Conservation (phyloP, 2,888 invertebrate genomes). For the Entomobrya multifasciata region DNA sequence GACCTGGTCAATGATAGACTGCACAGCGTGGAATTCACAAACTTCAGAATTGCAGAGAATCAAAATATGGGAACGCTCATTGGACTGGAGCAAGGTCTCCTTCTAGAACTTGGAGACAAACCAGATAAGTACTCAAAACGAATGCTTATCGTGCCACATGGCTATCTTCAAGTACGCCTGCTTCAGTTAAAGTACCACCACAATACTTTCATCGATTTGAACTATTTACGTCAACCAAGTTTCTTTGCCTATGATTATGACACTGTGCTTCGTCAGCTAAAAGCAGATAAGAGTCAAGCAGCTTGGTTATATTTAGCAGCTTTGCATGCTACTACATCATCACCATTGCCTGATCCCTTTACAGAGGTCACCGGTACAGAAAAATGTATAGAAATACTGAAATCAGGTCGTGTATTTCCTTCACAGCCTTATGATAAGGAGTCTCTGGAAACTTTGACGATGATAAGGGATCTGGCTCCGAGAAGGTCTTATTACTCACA, state of each 20-base stretch:
- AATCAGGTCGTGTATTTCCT: no score
- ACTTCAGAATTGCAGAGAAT: slow-evolving; percentile 3
- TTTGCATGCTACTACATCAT: slow-evolving; percentile 66
- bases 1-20: background rate
- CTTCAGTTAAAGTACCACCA: slow-evolving; percentile 4
- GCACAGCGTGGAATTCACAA: slow-evolving; percentile 37
- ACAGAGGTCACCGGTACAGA: no score
- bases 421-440: no score
- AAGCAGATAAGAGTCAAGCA: slow-evolving; percentile 29
- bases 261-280: slow-evolving; percentile 33
- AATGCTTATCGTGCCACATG: slow-evolving; percentile 49
- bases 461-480: slow-evolving; percentile 9
- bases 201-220: background rate
- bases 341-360: slow-evolving; percentile 67
- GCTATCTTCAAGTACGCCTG: background rate
- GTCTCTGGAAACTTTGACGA: background rate
- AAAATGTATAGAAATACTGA: no score
- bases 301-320: slow-evolving; percentile 70
- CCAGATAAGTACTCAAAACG: slow-evolving; percentile 43
- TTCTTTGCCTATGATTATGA: slow-evolving; percentile 55
- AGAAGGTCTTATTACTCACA: slow-evolving; percentile 27
- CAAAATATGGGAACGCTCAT: slow-evolving; percentile 43
- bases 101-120: slow-evolving; percentile 9
- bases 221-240: slow-evolving; percentile 6
- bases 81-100: slow-evolving; percentile 36